Percentiles rank a stretch among this genome's conserved stretches.
These are phyloP conservation scores for Coronaproctus castanopsis DNA, from an alignment of 2,888 invertebrate species.

Conservation along the genomic window DNA sequence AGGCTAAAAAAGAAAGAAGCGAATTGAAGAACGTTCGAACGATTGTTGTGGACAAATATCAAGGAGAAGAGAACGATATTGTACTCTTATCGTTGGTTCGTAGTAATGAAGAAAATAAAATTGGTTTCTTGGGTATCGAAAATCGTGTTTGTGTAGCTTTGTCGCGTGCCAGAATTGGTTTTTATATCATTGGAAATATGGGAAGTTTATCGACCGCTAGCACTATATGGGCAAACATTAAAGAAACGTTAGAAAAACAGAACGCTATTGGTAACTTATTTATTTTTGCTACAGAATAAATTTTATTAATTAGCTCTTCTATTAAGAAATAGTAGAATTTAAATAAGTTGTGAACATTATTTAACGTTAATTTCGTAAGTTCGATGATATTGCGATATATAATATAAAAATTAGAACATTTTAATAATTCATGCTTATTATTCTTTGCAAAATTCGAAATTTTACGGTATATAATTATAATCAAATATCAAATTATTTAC, in stretches of 20 bases:
- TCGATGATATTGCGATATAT: too few species aligned
- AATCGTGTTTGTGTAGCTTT: constrained; percentile 60
- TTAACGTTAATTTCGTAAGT: background rate
- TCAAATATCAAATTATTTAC: too few species aligned
- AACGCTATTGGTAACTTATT: constrained; percentile 31
- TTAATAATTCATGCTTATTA: too few species aligned
- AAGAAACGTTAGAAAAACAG: constrained; percentile 29
- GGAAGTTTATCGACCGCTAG: constrained; percentile 33
- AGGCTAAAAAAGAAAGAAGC: background rate
- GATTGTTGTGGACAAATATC: constrained; percentile 54
- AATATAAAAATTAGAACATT: background rate
- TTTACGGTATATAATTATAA: too few species aligned
- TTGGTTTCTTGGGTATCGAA: constrained; percentile 46
- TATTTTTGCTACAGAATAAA: constrained; percentile 5
- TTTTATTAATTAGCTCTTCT: background rate
- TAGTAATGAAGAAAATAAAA: constrained; percentile 41
- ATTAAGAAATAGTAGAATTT: background rate
- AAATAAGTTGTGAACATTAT: background rate
- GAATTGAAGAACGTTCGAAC: too few species aligned
- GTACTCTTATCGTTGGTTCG: constrained; percentile 58
- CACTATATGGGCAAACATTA: constrained; percentile 35
- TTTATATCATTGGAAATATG: constrained; percentile 58
- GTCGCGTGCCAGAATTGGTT: constrained; percentile 45
- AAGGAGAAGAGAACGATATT: constrained; percentile 61
- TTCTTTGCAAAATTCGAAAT: too few species aligned